Evolutionary conservation across 2,888 invertebrate genomes (phyloP), one percentile per base, ranked within the genome.

Genomic region (Embidobia sp.): DNA sequence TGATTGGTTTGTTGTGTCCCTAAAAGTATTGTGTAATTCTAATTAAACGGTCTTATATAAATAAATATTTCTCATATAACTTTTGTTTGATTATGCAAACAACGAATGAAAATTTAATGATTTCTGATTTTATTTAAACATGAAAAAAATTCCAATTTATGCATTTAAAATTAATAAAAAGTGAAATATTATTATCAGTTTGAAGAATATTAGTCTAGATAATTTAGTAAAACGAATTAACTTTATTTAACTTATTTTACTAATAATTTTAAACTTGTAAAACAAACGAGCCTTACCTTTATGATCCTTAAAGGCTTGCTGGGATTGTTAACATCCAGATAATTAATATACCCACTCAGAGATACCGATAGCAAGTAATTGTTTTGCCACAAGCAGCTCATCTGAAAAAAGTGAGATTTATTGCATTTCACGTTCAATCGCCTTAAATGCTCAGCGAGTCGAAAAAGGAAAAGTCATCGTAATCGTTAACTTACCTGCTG

Each of bases 1-100:
- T 98, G 80, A 99, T 97, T 0, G 99, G 98, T 89, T 98, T 99
- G 90, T 98, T 98, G 91, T 99, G 99, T 0, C 99, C 99, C 93
- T 93, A 87, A 51, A 81, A 85, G 46, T 16, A 22, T 73, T 42
- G n/a, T 8, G 10, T 48, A n/a, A 48, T 16, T 31, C 15, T 3
- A 48, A n/a, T n/a, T n/a, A n/a, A n/a, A n/a, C n/a, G n/a, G n/a
- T n/a, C n/a, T n/a, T n/a, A n/a, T n/a, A n/a, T n/a, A n/a, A n/a
- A n/a, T n/a, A n/a, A n/a, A n/a, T n/a, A n/a, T n/a, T n/a, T n/a
- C n/a, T n/a, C n/a, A n/a, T n/a, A n/a, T n/a, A n/a, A n/a, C n/a
- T n/a, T n/a, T n/a, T n/a, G n/a, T n/a, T n/a, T n/a, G n/a, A n/a
- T n/a, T n/a, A n/a, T n/a, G n/a, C n/a, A n/a, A n/a, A n/a, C n/a